Base-by-base conservation (phyloP, 2,113 vertebrate genomes). In the Tachysurus vachellii region DNA sequence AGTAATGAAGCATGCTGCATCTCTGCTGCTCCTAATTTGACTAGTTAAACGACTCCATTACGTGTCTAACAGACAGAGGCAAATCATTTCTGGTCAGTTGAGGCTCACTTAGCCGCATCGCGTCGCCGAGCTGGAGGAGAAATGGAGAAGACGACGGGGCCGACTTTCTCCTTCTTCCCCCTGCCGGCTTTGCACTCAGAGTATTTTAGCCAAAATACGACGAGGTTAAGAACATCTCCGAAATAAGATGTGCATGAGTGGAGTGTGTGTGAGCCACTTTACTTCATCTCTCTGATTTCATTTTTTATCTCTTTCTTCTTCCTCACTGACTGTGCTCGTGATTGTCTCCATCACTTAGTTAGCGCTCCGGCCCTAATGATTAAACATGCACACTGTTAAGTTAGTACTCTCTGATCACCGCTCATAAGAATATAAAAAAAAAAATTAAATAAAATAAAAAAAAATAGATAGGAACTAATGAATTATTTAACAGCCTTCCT, bases 21-120 rank as follows among this genome's bases (percentile, higher is more conserved):
- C 98, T 97, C 96, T 96, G 96, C 95, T 96, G 96, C 96, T 97
- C 97, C 97, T 98, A 98, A 97, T 97, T 98, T 97, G 97, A 98
- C 97, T 97, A 97, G 97, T 99, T 99, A 99, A 98, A 99, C 97
- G 97, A 99, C 97, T 99, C 97, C 97, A 99, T 99, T 99, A 99
- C 97, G 97, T 97, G 97, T 98, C 97, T 98, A 99, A 99, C 97
- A 99, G 97, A 97, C 97, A 99, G 98, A 98, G 96, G 97, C 96
- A 96, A 98, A 99, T 99, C 97, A 98, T 98, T 99, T 98, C 98
- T 99, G 97, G 97, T 99, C 98, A 99, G 97, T 99, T 98, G 97
- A 98, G 95, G 97, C 96, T 97, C 97, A 97, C 96, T 98, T 98
- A 99, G 95, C 96, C 97, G 95, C 97, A 96, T 97, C 97, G 95